These are phyloP conservation scores for Ceratitis capitata DNA, from an alignment of 1,140 invertebrate species.

Conservation along the genomic window DNA sequence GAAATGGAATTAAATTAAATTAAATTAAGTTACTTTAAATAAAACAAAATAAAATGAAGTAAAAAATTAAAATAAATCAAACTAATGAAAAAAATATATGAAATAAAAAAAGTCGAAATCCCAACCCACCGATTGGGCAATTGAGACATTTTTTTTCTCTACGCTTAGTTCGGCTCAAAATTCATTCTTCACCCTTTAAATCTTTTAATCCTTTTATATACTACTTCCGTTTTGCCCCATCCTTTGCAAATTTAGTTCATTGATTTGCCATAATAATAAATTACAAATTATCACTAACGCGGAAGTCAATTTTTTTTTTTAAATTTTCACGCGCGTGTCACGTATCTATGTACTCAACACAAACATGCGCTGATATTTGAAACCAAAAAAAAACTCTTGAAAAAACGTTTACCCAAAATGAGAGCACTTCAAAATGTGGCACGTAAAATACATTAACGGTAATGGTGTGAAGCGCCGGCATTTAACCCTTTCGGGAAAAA, in stretches of 20 bases:
- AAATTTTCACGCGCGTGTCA: constrained; percentile 21
- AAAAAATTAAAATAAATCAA: too few species aligned
- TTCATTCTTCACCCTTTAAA: background rate
- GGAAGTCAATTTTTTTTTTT: background rate
- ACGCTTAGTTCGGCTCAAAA: too few species aligned
- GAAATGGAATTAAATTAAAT: too few species aligned
- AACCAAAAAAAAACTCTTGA: background rate
- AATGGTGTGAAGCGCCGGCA: background rate
- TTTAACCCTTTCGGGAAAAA: background rate
- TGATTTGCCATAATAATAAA: constrained; percentile 37
- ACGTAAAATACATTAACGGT: constrained; percentile 2
- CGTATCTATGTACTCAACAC: background rate
- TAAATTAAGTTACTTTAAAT: too few species aligned
- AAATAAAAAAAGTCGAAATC: too few species aligned
- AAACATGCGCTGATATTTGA: background rate
- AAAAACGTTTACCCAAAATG: background rate
- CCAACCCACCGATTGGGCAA: too few species aligned
- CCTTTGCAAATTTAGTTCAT: constrained; percentile 1
- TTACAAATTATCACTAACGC: constrained; percentile 24
- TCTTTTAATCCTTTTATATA: background rate
- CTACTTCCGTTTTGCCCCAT: background rate
- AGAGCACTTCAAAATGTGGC: background rate
- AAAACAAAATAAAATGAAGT: too few species aligned
- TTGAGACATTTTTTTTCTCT: too few species aligned
- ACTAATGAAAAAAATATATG: too few species aligned